Evolutionary conservation across 1,140 invertebrate species (phyloP), one percentile per base, ranked within the genome.

Genomic region (Pogonomyrmex barbatus): DNA sequence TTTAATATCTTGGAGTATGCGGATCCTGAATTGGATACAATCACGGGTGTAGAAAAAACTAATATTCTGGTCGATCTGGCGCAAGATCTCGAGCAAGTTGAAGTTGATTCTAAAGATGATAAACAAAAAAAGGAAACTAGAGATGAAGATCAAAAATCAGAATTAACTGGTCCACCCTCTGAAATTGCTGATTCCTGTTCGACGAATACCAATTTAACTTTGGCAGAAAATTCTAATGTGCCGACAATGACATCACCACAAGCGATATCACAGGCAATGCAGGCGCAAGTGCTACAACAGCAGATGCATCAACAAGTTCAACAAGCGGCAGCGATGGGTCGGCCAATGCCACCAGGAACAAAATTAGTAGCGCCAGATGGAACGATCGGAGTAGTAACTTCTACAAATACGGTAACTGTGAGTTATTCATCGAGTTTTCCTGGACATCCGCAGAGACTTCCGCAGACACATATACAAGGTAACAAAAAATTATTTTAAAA

Each of bases 1-100:
- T 99, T 99, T 94, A 99, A 99, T 94, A 99, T 99, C 91, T 94
- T 99, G 56, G 98, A 99, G 94, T 99, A 99, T 95, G 98, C 98
- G 0, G 98, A 99, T 96, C 98, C 98, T 1, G 98, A 99, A 94
- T 95, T 99, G n/a, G 98, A 98, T 85, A 97, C 97, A 70, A 96
- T 97, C 87, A 96, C 97, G 65, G 97, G 96, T 75, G 96, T 96
- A 9, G 96, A 97, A 76, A 97, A 97, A 89, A 97, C 97, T 36
- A 98, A 97, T 91, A 96, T 98, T 87, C 95, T 98, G 24, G 24
- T 24, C 24, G 97, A 98, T 93, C 95, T 98, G 58, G 24, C 24
- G 24, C 24, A 24, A 24, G 97, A 98, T 93, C 95, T 98, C 63
- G 97, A 97, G 86, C 97, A 98, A 91, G 96, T 95, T 2, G 96